A percentile compares a stretch with the other conserved stretches of the same genome.
These are phyloP conservation scores for Potamarius usumacintae DNA, from an alignment of 2,113 vertebrate genomes.

Conservation along the genomic window DNA sequence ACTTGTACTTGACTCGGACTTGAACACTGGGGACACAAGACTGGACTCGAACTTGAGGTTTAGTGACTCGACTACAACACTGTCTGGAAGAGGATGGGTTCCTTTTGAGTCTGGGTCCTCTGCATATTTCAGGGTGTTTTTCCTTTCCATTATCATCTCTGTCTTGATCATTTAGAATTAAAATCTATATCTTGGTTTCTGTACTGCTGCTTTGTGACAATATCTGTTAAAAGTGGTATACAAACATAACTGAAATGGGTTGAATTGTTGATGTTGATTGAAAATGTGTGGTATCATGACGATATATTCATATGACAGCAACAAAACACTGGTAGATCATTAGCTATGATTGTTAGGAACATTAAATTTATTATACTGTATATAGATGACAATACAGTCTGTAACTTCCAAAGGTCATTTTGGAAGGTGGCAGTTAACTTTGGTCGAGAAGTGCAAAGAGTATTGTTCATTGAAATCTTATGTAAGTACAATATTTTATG, in stretches of 20 bases:
- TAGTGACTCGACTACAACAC: too few relatives aligned
- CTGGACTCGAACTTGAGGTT: too few relatives aligned
- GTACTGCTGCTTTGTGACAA: not conserved
- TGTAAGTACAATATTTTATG: not conserved
- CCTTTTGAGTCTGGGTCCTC: not conserved
- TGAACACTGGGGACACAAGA: too few relatives aligned
- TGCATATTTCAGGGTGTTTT: not conserved
- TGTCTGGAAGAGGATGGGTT: not conserved
- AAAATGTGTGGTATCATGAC: not conserved
- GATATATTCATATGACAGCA: not conserved
- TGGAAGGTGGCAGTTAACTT: not conserved
- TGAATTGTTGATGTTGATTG: not conserved
- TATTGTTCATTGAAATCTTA: not conserved
- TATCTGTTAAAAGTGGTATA: not conserved
- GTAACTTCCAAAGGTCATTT: conserved; percentile 7
- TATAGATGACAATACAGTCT: not conserved
- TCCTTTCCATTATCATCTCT: not conserved
- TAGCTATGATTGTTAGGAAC: not conserved
- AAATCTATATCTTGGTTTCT: not conserved
- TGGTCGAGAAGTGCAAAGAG: not conserved
- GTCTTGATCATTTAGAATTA: not conserved
- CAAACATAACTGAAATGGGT: not conserved
- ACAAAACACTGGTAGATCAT: not conserved
- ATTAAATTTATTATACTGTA: not conserved
- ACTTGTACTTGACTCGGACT: too few relatives aligned